These are phyloP conservation scores for Furnarius figulus DNA, from an alignment of 2,113 vertebrate species.

Conservation along the genomic window DNA sequence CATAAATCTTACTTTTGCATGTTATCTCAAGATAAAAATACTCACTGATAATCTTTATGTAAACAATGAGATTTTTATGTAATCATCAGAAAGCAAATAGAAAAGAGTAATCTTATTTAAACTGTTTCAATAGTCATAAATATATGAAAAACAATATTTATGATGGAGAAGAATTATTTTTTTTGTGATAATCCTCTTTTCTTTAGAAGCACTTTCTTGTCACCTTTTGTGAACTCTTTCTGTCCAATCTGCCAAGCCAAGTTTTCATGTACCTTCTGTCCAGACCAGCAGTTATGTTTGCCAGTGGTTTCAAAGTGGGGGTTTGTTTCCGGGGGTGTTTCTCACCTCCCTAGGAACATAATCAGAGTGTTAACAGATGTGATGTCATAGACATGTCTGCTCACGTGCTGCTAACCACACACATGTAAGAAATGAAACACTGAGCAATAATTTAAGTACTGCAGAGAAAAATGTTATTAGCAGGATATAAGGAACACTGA, in stretches of 20 bases:
- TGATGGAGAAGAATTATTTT: background rate
- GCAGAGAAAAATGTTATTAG: background rate
- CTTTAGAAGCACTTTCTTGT: background rate
- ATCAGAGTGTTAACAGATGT: background rate
- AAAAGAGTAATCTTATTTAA: background rate
- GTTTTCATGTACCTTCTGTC: background rate
- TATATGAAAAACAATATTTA: background rate
- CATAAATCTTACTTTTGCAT: background rate
- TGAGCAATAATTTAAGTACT: background rate
- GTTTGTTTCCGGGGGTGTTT: background rate
- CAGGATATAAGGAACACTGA: rapidly evolving
- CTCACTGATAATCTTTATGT: background rate
- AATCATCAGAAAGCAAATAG: background rate
- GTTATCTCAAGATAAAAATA: background rate
- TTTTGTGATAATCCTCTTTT: background rate
- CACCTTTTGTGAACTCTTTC: background rate
- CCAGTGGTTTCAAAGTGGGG: background rate
- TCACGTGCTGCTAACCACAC: background rate
- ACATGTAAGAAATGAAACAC: background rate
- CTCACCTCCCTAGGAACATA: background rate
- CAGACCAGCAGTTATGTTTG: background rate
- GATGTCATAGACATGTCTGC: background rate
- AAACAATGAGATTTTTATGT: background rate
- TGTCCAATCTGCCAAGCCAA: background rate
- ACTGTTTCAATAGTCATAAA: background rate